Evolutionary conservation across 2,113 vertebrate species (phyloP).

Genomic region (Rhinoptilus africanus): DNA sequence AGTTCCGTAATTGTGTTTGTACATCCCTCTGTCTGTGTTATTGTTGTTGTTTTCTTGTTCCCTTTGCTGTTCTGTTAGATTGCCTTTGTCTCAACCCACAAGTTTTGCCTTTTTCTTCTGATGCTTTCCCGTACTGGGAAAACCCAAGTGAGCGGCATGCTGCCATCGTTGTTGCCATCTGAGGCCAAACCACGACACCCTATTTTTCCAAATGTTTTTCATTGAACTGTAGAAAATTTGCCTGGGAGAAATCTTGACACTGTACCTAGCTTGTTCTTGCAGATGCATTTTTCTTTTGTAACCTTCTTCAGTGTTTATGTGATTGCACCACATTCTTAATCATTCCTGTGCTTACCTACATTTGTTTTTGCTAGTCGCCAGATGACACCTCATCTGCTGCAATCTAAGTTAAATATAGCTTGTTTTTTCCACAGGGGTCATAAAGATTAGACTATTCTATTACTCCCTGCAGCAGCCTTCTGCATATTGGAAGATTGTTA

Average conservation of each 20-base stretch:
- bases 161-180: too few species aligned
- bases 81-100: too few species aligned
- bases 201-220: not conserved
- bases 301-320: not conserved
- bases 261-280: not conserved
- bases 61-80: too few species aligned
- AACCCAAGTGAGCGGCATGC: too few species aligned
- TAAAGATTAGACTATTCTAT: not conserved
- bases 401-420: not conserved
- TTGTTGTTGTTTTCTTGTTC: too few species aligned
- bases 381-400: not conserved
- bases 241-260: not conserved
- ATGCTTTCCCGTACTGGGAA: too few species aligned
- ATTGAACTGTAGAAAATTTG: not conserved
- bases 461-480: not conserved
- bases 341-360: not conserved
- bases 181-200: too few species aligned
- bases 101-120: too few species aligned
- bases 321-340: not conserved
- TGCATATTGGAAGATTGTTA: not conserved
- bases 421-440: not conserved
- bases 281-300: not conserved
- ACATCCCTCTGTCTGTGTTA: too few species aligned
- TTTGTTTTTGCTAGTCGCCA: not conserved
- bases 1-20: too few species aligned